Evolutionary conservation across 2,888 invertebrate species (phyloP).

Genomic region (Mythimna lalbum): DNA sequence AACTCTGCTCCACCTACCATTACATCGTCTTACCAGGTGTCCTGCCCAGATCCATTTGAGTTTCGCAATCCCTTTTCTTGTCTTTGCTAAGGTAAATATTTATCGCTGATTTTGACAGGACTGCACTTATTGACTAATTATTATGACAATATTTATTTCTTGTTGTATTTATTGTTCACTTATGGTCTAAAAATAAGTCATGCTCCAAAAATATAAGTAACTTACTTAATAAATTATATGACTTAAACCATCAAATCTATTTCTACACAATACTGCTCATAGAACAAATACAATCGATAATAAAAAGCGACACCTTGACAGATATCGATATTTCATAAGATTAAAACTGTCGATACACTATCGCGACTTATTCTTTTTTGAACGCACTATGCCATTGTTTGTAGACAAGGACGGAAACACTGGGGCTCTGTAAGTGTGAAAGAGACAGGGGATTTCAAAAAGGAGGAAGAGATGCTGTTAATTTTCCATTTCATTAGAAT

Average conservation of each 20-base stretch:
- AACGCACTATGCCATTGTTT: conserved; percentile 89
- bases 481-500: conserved; percentile 80
- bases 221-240: conserved; percentile 23
- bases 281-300: conserved; percentile 66
- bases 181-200: background rate
- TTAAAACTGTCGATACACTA: conserved; percentile 74
- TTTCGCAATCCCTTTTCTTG: background rate
- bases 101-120: too few species aligned
- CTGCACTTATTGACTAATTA: too few species aligned
- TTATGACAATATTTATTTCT: too few species aligned
- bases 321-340: conserved; percentile 77
- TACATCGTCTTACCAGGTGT: background rate
- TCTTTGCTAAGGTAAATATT: background rate
- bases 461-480: conserved; percentile 71
- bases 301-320: conserved; percentile 59
- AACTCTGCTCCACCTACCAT: background rate
- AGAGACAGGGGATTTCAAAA: conserved; percentile 70
- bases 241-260: conserved; percentile 46
- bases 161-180: background rate
- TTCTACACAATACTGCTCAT: conserved; percentile 46
- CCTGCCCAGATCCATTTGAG: background rate
- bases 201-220: conserved; percentile 14
- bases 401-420: conserved; percentile 81
- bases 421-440: conserved; percentile 64
- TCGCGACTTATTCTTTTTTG: conserved; percentile 81